Conservation (phyloP, 2,113 vertebrate species). For the Pluvianellus socialis region DNA sequence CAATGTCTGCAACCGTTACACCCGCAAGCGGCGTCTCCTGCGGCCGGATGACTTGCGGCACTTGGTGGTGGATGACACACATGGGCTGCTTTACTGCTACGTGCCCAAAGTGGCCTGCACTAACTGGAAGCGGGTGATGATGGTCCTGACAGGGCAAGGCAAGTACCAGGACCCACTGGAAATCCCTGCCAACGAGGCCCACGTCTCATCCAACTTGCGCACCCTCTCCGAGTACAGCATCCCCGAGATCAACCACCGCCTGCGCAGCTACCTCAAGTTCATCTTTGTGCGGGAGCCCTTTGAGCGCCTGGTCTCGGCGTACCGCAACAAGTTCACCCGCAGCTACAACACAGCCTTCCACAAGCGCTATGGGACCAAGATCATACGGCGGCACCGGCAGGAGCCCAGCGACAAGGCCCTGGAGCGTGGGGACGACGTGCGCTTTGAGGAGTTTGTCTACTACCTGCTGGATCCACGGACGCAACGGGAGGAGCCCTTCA, state of each 20-base stretch:
- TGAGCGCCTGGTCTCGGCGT: constrained; percentile 91
- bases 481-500: constrained; percentile 88
- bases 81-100: constrained; percentile 90
- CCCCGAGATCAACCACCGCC: constrained; percentile 86
- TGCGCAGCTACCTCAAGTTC: constrained; percentile 92
- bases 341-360: constrained; percentile 93
- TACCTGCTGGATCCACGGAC: constrained; percentile 91
- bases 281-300: constrained; percentile 93
- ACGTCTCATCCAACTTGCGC: constrained; percentile 82
- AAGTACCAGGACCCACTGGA: constrained; percentile 77
- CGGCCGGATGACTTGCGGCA: constrained; percentile 87
- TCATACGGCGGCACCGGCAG: constrained; percentile 84
- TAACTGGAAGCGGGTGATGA: constrained; percentile 95
- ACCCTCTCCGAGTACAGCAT: constrained; percentile 85
- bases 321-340: constrained; percentile 91
- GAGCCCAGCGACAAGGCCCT: constrained; percentile 78
- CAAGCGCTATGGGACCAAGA: constrained; percentile 89
- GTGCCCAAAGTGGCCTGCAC: constrained; percentile 95
- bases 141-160: constrained; percentile 85
- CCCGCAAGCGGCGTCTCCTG: constrained; percentile 82
- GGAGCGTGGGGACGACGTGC: constrained; percentile 85
- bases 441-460: constrained; percentile 92
- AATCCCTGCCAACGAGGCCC: constrained; percentile 89
- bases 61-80: constrained; percentile 87
- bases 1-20: constrained; percentile 81